phyloP scores from a whole-genome alignment of 2,888 invertebrate species.

The Elysia crispata region DNA sequence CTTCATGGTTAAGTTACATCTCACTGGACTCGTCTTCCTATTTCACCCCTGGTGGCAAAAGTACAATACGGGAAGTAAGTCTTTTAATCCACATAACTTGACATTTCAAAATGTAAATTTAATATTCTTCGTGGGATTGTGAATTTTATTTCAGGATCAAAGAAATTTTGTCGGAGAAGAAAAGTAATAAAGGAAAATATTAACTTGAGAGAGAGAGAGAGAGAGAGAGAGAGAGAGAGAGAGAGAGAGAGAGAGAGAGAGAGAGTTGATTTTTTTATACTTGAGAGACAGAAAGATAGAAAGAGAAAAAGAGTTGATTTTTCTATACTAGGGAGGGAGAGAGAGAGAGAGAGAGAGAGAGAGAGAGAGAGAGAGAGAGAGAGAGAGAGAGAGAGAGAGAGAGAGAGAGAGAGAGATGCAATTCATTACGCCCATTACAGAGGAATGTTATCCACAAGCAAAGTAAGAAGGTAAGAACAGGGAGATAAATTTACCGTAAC shows the following conservation, averaged over 20 bases:
- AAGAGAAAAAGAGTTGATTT: constrained; percentile 29
- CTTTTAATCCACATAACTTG: no score
- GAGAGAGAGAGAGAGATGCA: constrained; percentile 12
- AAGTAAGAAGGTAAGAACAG: not conserved
- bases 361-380: not conserved
- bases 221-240: constrained; percentile 38
- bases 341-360: not conserved
- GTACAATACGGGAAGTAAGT: no score
- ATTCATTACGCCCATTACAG: no score
- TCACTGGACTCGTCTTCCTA: no score
- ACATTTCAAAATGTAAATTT: no score
- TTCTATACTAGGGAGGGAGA: constrained; percentile 30
- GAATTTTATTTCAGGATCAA: not conserved
- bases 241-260: not conserved
- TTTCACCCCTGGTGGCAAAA: no score
- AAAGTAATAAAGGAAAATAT: not conserved
- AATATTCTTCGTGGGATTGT: not conserved
- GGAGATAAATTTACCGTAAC: not conserved
- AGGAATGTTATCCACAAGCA: not conserved
- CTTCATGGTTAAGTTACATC: no score
- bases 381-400: constrained; percentile 36
- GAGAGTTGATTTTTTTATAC: not conserved
- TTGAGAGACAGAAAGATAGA: not conserved
- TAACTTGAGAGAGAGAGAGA: constrained; percentile 5
- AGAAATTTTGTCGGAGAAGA: not conserved